Percentiles rank a stretch among this genome's conserved stretches.
Evolutionary conservation across 2,888 invertebrate species (phyloP).

Genomic region (Polydrusus cervinus): DNA sequence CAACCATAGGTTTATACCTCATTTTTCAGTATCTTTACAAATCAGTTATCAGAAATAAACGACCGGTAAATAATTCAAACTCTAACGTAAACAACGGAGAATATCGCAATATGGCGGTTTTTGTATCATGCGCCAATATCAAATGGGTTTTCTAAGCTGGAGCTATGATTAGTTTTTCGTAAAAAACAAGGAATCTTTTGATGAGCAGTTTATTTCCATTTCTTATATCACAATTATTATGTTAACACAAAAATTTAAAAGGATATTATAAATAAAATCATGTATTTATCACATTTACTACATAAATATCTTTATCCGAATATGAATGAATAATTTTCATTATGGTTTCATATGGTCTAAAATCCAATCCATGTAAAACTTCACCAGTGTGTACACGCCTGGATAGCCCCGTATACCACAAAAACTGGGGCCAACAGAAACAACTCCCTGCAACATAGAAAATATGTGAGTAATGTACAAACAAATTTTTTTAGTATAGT

Average conservation of each 20-base stretch:
- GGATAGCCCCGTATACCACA: slow-evolving; percentile 76
- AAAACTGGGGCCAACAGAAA: slow-evolving; percentile 72
- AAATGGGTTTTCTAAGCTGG: too few relatives aligned
- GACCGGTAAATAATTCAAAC: too few relatives aligned
- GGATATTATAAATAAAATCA: neutral
- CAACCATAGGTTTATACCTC: too few relatives aligned
- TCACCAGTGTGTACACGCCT: slow-evolving; percentile 80
- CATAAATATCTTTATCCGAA: neutral
- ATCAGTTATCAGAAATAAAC: too few relatives aligned
- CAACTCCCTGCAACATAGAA: slow-evolving; percentile 66
- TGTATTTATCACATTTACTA: slow-evolving; percentile 4
- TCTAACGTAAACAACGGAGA: too few relatives aligned
- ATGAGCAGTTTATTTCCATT: too few relatives aligned
- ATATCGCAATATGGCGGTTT: too few relatives aligned
- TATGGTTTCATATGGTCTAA: slow-evolving; percentile 71
- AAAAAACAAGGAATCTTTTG: too few relatives aligned
- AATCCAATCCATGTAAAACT: slow-evolving; percentile 80
- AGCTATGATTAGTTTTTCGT: too few relatives aligned
- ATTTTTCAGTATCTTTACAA: too few relatives aligned
- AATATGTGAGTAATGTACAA: neutral
- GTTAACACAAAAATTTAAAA: neutral
- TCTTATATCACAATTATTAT: neutral
- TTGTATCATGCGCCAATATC: too few relatives aligned
- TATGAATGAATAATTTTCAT: neutral
- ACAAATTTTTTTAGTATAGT: too few relatives aligned